Evolutionary conservation across 2,797 vertebrate genomes (phyloP).

Genomic region (Phrynocephalus vlangalii): DNA sequence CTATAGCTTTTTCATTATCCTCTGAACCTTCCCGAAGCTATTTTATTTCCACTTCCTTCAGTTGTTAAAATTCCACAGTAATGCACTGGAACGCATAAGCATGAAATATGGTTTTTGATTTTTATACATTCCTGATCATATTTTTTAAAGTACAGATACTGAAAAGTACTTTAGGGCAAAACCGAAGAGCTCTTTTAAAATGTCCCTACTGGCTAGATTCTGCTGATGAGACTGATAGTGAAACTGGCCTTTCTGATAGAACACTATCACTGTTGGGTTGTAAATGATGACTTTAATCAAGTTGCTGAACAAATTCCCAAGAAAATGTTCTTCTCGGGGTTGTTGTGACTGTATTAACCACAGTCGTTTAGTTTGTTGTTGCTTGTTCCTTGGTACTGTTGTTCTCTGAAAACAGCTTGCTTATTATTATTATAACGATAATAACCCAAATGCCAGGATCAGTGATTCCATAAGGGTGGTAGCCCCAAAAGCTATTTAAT

Average conservation of each 20-base stretch:
- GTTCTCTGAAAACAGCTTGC: constrained; percentile 28
- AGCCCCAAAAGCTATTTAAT: constrained; percentile 39
- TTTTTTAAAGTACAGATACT: constrained; percentile 65
- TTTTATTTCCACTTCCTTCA: constrained; percentile 57
- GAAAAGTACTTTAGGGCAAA: constrained; percentile 61
- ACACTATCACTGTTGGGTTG: constrained; percentile 42
- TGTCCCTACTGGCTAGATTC: constrained; percentile 43
- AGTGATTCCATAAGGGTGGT: constrained; percentile 46
- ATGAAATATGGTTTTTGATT: constrained; percentile 60
- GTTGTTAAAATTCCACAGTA: constrained; percentile 59
- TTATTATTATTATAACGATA: constrained; percentile 49
- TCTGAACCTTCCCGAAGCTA: constrained; percentile 56
- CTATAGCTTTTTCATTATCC: constrained; percentile 62
- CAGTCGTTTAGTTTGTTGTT: constrained; percentile 34
- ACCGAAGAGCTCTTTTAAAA: constrained; percentile 61
- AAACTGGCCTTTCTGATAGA: constrained; percentile 57
- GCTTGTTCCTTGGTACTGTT: constrained; percentile 29
- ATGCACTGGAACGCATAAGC: constrained; percentile 56
- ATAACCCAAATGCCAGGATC: constrained; percentile 41
- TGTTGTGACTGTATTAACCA: constrained; percentile 63
- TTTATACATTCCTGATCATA: constrained; percentile 66
- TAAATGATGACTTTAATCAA: constrained; percentile 69
- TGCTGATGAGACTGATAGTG: constrained; percentile 51
- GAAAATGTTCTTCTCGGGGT: constrained; percentile 57
- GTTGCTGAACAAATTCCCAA: constrained; percentile 60